These are phyloP conservation scores for Hecatera dysodea DNA, from an alignment of 2,888 invertebrate genomes.

Conservation along the genomic window DNA sequence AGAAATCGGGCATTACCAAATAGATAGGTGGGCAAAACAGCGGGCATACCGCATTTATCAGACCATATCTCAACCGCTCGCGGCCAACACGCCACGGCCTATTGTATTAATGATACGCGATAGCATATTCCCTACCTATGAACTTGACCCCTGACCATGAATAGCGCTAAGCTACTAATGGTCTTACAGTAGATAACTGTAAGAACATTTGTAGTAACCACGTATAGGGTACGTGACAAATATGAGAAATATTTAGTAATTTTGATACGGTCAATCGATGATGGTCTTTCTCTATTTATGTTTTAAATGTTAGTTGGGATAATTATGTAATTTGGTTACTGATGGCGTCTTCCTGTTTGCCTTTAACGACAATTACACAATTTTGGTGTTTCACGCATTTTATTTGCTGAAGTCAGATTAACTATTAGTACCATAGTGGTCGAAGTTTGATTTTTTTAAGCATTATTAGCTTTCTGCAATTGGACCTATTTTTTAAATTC, in stretches of 20 bases:
- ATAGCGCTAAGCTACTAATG: conserved; percentile 26
- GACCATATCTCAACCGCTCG: conserved; percentile 77
- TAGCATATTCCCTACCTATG: conserved; percentile 69
- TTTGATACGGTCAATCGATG: not conserved
- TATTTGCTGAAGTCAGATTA: too few species aligned
- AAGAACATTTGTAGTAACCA: too few species aligned
- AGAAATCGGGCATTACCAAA: conserved; percentile 85
- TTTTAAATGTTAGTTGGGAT: not conserved
- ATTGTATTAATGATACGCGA: conserved; percentile 72
- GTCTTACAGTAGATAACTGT: conserved; percentile 22
- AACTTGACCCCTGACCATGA: conserved; percentile 75
- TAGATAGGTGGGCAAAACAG: conserved; percentile 81
- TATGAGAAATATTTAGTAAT: conserved; percentile 11
- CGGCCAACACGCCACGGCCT: conserved; percentile 64
- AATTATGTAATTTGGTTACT: conserved; percentile 2
- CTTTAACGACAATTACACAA: not conserved
- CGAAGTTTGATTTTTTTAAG: too few species aligned
- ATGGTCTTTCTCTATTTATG: conserved; percentile 1
- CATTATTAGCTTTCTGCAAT: too few species aligned
- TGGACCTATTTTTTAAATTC: too few species aligned
- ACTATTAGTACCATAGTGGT: too few species aligned
- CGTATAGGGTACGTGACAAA: not conserved
- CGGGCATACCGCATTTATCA: conserved; percentile 80
- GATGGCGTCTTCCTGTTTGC: not conserved
- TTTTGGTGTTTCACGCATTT: too few species aligned